Conservation (phyloP, 1,140 invertebrate genomes). For the Drosophila prosaltans region DNA sequence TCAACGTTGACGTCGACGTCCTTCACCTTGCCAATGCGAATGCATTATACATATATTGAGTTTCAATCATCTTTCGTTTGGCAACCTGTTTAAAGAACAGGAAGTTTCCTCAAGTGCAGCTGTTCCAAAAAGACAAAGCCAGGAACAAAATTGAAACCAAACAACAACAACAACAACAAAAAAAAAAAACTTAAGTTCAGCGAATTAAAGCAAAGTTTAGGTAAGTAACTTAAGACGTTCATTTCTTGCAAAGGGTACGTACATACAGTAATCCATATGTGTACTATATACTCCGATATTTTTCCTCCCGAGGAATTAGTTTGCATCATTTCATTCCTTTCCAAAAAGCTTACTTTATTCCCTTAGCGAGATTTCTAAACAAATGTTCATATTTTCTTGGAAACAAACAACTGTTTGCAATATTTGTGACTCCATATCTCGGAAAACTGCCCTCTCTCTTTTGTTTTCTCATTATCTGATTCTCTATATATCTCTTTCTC, state of each 20-base stretch:
- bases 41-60: conserved; percentile 40
- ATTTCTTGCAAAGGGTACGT: no score
- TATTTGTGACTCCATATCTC: conserved; percentile 2
- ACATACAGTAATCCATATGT: not conserved
- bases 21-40: conserved; percentile 61
- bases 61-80: conserved; percentile 67
- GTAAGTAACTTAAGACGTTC: not conserved
- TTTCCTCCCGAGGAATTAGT: not conserved
- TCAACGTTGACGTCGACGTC: conserved; percentile 49
- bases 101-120: conserved; percentile 69
- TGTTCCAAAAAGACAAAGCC: conserved; percentile 15
- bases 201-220: conserved; percentile 3
- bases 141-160: no score
- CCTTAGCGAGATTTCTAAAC: conserved; percentile 28
- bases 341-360: not conserved
- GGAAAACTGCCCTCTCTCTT: not conserved
- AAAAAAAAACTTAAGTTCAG: conserved; percentile 10
- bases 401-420: conserved; percentile 31
- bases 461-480: conserved; percentile 1
- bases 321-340: not conserved
- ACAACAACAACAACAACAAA: conserved; percentile 36
- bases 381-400: conserved; percentile 33
- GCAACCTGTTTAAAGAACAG: conserved; percentile 75
- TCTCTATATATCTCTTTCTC: not conserved
- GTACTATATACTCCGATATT: not conserved